Evolutionary conservation across 1,140 invertebrate genomes (phyloP), one percentile per base, ranked within the genome.

Genomic region (Cydia amplana): DNA sequence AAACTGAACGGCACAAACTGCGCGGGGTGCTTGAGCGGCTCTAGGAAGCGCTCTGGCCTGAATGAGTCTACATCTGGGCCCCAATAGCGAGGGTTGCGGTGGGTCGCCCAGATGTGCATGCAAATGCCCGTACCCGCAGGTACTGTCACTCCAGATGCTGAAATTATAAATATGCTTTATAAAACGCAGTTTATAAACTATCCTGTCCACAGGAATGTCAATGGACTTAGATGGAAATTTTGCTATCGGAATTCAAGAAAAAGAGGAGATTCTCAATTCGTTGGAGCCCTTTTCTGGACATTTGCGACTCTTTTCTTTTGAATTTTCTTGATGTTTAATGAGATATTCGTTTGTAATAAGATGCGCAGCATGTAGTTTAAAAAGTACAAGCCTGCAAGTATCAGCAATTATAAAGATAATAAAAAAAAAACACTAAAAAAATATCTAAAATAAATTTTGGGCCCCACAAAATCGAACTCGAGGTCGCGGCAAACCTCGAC

Each of bases 61-160:
- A 73, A 73, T 5, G 7, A 10, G 25, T 73, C 46, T 3, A 23
- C 72, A 25, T 73, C 72, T 10, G 46, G 46, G 25, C 72, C 72
- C 72, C 72, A 73, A 49, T 73, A 73, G 4, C 51, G 49, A 5
- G 23, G 72, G 23, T 73, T 25, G 14, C 72, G 72, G 72, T 73
- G 46, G 1, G 28, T 73, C 1, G 46, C 72, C 72, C 72, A 73
- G 18, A 73, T 51, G 72, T 73, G 40, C 2, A 73, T 23, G 20
- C 32, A 4, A 6, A 73, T 55, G 0, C 72, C 43, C 2, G 23
- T 55, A 14, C 72, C 72, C 23, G 40, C 46, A 0, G 72, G 72
- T 18, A 73, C 12, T 32, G 51, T 20, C 14, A 73, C 46, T 25
- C 72, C 72, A 32, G 72, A 73, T 55, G 10, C 72, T 73, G 28